A percentile compares a stretch with the other conserved stretches of the same genome.
phyloP scores from a whole-genome alignment of 2,888 invertebrate species.

The Spilarctia lutea region DNA sequence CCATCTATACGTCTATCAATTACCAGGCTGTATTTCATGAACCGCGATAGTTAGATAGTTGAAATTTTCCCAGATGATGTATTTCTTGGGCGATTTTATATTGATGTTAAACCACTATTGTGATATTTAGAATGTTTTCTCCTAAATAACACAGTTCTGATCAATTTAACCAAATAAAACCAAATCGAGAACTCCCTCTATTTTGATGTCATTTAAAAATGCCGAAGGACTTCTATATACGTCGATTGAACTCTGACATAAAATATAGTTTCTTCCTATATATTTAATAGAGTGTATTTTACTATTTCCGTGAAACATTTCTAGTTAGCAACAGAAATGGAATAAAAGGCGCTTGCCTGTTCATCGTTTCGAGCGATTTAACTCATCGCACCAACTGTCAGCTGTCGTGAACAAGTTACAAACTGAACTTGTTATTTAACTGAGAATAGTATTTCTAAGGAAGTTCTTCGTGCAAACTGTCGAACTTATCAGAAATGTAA shows the following conservation, averaged over 20 bases:
- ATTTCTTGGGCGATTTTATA: too few species aligned
- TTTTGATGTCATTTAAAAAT: neutral
- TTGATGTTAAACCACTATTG: too few species aligned
- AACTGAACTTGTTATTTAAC: constrained; percentile 9
- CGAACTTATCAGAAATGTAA: neutral
- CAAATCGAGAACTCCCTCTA: too few species aligned
- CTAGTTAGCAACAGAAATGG: neutral
- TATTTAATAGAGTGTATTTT: constrained; percentile 17
- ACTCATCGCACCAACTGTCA: constrained; percentile 4
- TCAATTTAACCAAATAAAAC: too few species aligned
- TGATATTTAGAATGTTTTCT: too few species aligned
- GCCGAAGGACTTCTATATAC: neutral
- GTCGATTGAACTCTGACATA: neutral
- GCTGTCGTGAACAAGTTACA: constrained; percentile 7
- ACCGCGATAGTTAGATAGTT: too few species aligned
- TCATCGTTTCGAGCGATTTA: constrained; percentile 10
- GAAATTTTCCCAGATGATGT: too few species aligned
- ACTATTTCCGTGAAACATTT: constrained; percentile 5
- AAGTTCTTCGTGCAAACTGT: neutral
- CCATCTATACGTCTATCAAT: too few species aligned
- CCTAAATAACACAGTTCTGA: too few species aligned
- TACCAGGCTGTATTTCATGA: too few species aligned
- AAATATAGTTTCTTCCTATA: neutral
- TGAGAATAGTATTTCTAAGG: neutral
- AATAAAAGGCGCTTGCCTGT: constrained; percentile 6